Conservation (phyloP, 2,888 invertebrate genomes). For the Epinotia nisella region DNA sequence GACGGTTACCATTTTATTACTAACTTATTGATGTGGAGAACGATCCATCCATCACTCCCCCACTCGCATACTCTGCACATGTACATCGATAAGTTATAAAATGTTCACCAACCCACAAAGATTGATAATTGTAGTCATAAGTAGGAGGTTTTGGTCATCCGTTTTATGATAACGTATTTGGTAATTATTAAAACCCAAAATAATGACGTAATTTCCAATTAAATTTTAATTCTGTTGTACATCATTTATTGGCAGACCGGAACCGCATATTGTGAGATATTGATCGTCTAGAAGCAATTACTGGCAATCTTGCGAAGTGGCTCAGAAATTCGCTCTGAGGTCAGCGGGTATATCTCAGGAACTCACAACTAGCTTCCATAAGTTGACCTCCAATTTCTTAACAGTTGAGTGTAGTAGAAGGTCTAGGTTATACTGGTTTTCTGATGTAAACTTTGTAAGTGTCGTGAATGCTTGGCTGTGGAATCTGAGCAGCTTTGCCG, state of each 20-base stretch:
- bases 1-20: too few relatives aligned
- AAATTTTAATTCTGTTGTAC: conserved; percentile 5
- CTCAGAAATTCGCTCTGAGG: conserved; percentile 5
- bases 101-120: too few relatives aligned
- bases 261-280: conserved; percentile 26
- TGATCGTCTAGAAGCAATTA: conserved; percentile 31
- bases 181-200: too few relatives aligned
- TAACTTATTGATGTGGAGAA: too few relatives aligned
- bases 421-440: background rate
- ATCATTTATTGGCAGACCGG: background rate
- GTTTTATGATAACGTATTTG: too few relatives aligned
- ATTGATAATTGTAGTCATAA: too few relatives aligned
- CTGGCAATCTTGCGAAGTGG: conserved; percentile 24
- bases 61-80: too few relatives aligned
- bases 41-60: too few relatives aligned
- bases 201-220: too few relatives aligned
- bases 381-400: background rate
- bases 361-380: background rate
- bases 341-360: background rate
- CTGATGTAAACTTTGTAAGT: background rate
- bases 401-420: background rate
- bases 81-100: too few relatives aligned
- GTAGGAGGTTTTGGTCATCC: too few relatives aligned
- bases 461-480: background rate
- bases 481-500: background rate